phyloP scores from a whole-genome alignment of 2,113 vertebrate genomes.

The Malurus cyaneus region DNA sequence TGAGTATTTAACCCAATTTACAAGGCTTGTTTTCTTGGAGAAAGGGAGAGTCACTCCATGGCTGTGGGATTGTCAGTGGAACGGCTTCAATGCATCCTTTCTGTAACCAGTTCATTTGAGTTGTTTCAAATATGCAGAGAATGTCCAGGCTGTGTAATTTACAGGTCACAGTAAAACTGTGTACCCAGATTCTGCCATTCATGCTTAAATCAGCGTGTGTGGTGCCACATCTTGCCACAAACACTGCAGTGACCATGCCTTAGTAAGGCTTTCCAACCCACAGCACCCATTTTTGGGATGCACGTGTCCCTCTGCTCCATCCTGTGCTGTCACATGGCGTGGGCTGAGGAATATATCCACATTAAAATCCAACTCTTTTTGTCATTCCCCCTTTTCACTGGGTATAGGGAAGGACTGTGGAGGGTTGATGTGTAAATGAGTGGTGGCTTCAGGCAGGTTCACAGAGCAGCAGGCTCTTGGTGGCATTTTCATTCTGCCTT shows the following conservation, averaged over 20 bases:
- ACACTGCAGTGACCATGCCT: rapidly evolving
- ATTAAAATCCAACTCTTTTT: not conserved
- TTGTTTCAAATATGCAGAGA: not conserved
- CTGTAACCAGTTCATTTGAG: not conserved
- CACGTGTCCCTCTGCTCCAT: not conserved
- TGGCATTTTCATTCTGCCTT: conserved; percentile 3
- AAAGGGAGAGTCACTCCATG: not conserved
- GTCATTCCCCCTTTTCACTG: not conserved
- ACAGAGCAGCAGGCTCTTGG: not conserved
- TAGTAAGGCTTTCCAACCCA: not conserved
- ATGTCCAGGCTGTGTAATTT: not conserved
- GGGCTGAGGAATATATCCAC: not conserved
- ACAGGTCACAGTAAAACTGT: not conserved
- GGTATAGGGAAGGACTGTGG: not conserved
- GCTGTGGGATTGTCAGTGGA: not conserved
- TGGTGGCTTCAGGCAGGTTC: not conserved
- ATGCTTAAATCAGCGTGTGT: not conserved
- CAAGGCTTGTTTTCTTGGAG: not conserved
- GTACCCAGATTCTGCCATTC: not conserved
- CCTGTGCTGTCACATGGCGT: not conserved
- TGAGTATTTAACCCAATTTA: not conserved
- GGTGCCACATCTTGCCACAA: not conserved
- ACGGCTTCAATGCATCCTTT: not conserved
- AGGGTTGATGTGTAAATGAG: not conserved
- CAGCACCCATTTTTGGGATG: rapidly evolving